Evolutionary conservation across 1,140 invertebrate genomes (phyloP), one percentile per base, ranked within the genome.

Genomic region (Drosophila aff.): DNA sequence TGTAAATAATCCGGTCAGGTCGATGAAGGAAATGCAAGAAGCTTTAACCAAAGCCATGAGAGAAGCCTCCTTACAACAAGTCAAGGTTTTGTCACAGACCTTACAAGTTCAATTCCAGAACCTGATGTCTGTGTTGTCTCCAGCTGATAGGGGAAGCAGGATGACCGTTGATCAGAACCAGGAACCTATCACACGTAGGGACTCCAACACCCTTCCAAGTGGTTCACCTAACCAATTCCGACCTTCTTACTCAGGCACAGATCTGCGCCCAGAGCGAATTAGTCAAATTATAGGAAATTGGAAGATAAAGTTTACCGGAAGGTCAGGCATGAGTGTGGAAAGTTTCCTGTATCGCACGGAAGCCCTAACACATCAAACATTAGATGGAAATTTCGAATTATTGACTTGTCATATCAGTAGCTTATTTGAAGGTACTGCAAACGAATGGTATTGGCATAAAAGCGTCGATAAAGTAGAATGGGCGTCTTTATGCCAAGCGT

Each of bases 401-500:
- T 21, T 21, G 21, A 21, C 21, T 21, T 21, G 21, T 21, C 21
- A 62, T 18, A 60, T 50, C 4, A 62, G 40, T 21, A 53, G 52
- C 16, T 0, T 69, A 7, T 55, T 69, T 26, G 58, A 69, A 31
- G 58, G 47, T 28, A 62, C 40, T 31, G 66, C 58, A 33, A 53
- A 49, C 13, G 66, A 69, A 9, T 69, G 49, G 49, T 62, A 43
- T 26, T 69, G 66, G 49, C 47, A 69, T 38, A 69, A 55, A 46
- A 55, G 67, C 18, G 59, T 69, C 8, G 8, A 21, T 13, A 26
- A 43, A 18, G 64, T 67, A 21, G 28, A 21, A n/a, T 67, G 64
- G 64, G 21, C 21, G 15, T 4, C 33, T 21, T 10, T 67, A 59
- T 46, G 64, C 16, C 10, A 21, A 23, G 64, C 64, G 3, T 41